Evolutionary conservation across 1,140 invertebrate species (phyloP).

Genomic region (Glomeris maerens): DNA sequence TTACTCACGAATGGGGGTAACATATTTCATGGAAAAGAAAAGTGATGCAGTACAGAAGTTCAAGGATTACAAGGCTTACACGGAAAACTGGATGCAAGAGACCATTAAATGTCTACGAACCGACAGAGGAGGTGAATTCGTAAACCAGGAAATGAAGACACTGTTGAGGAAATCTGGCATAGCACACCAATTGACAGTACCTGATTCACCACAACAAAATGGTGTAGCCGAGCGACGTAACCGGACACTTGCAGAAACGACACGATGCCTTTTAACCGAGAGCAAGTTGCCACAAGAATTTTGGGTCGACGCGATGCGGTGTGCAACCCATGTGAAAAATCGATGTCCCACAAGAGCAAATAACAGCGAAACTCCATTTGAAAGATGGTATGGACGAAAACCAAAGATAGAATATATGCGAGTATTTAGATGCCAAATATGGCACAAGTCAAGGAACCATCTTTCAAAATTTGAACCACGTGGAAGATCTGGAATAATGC

Average conservation of each 20-base stretch:
- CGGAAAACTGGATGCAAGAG: neutral
- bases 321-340: constrained; percentile 31
- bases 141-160: constrained; percentile 9
- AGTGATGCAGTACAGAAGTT: neutral
- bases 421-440: constrained; percentile 27
- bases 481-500: constrained; percentile 5
- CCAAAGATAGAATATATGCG: constrained; percentile 22
- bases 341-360: constrained; percentile 11
- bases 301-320: constrained; percentile 35
- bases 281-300: constrained; percentile 25
- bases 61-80: neutral
- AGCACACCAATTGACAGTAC: constrained; percentile 19
- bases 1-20: too few relatives aligned
- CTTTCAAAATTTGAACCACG: constrained; percentile 18
- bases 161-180: constrained; percentile 13
- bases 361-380: constrained; percentile 19
- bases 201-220: constrained; percentile 28
- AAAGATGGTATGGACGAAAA: constrained; percentile 23
- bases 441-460: constrained; percentile 19
- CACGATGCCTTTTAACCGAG: constrained; percentile 28
- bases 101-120: constrained; percentile 4
- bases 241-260: constrained; percentile 23
- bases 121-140: constrained; percentile 14
- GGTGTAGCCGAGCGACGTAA: constrained; percentile 29
- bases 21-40: too few relatives aligned